A percentile compares a stretch with the other conserved stretches of the same genome.
Evolutionary conservation across 2,113 vertebrate species (phyloP).

Genomic region (Redunca redunca): DNA sequence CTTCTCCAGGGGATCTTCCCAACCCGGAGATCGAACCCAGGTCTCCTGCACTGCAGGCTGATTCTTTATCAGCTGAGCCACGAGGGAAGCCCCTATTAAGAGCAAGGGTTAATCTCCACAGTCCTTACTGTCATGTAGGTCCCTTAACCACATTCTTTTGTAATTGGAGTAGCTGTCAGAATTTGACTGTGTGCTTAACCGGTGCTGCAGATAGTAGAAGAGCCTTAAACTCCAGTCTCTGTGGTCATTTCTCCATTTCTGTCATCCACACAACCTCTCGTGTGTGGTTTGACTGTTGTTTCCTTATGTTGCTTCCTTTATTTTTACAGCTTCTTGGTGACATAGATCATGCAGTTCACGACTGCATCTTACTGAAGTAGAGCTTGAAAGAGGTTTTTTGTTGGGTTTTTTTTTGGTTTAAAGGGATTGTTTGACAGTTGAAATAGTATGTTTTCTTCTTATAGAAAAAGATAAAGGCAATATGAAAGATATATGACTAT

Average conservation of each 20-base stretch:
- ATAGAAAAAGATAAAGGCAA: not conserved
- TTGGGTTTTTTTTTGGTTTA: not conserved
- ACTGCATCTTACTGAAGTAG: not conserved
- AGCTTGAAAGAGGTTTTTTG: not conserved
- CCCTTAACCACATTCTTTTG: not conserved
- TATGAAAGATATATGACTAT: not conserved
- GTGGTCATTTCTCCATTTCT: not conserved
- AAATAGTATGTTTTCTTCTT: not conserved
- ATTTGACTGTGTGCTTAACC: not conserved
- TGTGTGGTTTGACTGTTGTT: not conserved
- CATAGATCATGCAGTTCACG: not conserved
- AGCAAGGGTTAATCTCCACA: not conserved
- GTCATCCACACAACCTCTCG: not conserved
- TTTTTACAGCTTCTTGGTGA: not conserved
- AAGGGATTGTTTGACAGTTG: not conserved
- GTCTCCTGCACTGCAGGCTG: not conserved
- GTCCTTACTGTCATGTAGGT: not conserved
- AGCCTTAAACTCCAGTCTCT: not conserved
- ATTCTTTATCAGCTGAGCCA: not conserved
- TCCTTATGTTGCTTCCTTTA: not conserved
- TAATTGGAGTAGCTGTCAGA: not conserved
- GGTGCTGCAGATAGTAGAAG: not conserved
- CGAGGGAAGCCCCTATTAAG: not conserved
- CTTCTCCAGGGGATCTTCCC: not conserved
- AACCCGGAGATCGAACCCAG: not conserved